These are phyloP conservation scores for Ochropleura leucogaster DNA, from an alignment of 2,888 invertebrate genomes.

Conservation along the genomic window DNA sequence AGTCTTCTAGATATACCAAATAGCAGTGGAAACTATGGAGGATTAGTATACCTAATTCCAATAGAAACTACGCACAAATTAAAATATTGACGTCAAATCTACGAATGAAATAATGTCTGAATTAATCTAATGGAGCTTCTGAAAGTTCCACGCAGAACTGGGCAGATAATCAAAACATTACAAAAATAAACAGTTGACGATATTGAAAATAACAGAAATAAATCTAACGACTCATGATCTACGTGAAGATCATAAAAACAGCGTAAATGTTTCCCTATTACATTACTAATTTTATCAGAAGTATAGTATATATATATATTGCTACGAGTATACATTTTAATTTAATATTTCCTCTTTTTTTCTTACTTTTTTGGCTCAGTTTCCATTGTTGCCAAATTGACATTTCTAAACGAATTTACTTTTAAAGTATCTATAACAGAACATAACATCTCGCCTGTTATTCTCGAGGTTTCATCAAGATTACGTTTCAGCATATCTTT, in stretches of 20 bases:
- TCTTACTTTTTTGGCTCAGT: not conserved
- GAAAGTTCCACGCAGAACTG: conserved; percentile 11
- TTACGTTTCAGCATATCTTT: conserved; percentile 7
- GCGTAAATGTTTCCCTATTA: conserved; percentile 23
- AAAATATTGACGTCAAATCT: not conserved
- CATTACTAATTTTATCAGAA: conserved; percentile 7
- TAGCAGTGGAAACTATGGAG: no score
- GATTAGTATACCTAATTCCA: not conserved
- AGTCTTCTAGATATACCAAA: not conserved
- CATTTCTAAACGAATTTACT: not conserved
- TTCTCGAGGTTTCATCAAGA: not conserved
- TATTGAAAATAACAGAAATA: conserved; percentile 36
- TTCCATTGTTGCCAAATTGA: not conserved
- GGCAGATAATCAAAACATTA: conserved; percentile 25
- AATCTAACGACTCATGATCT: conserved; percentile 22
- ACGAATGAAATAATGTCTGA: conserved; percentile 6
- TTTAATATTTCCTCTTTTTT: not conserved
- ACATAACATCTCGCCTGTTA: no score
- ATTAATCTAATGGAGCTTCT: not conserved
- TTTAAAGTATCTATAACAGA: not conserved
- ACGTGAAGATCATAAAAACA: conserved; percentile 5
- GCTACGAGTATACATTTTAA: no score
- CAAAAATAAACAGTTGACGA: conserved; percentile 45
- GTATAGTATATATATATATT: no score
- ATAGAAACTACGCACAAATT: not conserved